Evolutionary conservation across 2,888 invertebrate species (phyloP).

Genomic region (Neoitamus cyanurus): DNA sequence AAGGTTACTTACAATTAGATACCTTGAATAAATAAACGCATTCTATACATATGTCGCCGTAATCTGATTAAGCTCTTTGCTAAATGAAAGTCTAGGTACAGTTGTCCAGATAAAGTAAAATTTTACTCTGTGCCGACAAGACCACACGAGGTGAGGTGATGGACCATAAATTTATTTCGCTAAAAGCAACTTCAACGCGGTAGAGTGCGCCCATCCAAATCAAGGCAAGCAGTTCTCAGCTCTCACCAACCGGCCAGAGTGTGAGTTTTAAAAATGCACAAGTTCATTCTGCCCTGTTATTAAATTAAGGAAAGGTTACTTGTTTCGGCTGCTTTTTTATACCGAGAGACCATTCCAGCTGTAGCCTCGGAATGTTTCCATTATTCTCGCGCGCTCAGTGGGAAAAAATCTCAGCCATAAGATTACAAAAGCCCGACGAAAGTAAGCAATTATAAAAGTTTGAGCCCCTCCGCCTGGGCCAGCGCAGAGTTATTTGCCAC

Average conservation of each 20-base stretch:
- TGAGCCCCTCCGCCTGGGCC: neutral
- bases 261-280: neutral
- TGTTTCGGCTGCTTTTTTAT: neutral
- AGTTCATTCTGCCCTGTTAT: neutral
- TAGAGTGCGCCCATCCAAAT: neutral
- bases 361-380: neutral
- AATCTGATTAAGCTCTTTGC: no score
- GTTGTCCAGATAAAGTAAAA: no score
- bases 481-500: neutral
- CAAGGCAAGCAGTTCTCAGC: neutral
- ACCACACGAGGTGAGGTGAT: neutral
- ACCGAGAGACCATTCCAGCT: neutral
- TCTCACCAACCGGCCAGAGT: neutral
- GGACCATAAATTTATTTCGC: neutral
- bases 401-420: slow-evolving; percentile 1
- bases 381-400: neutral
- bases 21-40: no score
- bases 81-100: no score
- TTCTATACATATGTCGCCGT: no score
- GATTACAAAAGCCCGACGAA: slow-evolving; percentile 9
- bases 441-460: slow-evolving; percentile 30
- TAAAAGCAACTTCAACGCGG: neutral
- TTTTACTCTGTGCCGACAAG: neutral
- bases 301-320: neutral
- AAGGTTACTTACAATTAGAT: no score